Percentiles rank a stretch among this genome's conserved stretches.
Conservation (phyloP, 2,113 vertebrate genomes). For the Chascanopsetta lugubris region DNA sequence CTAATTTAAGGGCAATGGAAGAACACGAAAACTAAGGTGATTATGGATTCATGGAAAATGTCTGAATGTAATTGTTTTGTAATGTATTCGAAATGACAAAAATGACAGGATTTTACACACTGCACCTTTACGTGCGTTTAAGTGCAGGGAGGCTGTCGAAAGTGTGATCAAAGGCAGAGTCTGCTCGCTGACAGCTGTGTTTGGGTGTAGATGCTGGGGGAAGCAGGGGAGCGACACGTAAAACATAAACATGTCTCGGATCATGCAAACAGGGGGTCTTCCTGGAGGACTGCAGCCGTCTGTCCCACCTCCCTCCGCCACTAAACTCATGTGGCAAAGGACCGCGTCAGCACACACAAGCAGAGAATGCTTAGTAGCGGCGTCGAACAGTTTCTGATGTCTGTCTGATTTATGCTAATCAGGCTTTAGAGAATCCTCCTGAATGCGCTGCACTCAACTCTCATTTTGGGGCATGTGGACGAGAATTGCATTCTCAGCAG, state of each 20-base stretch:
- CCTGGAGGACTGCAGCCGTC: slow-evolving; percentile 2
- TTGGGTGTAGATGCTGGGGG: neutral
- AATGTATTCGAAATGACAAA: too few relatives aligned
- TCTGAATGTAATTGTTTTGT: too few relatives aligned
- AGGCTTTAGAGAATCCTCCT: slow-evolving; percentile 47
- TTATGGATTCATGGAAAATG: too few relatives aligned
- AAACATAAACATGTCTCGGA: neutral
- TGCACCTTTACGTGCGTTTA: neutral
- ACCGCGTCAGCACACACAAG: slow-evolving; percentile 66
- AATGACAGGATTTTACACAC: too few relatives aligned
- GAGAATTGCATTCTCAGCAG: slow-evolving; percentile 69
- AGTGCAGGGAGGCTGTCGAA: neutral
- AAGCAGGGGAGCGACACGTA: neutral
- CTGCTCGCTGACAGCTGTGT: neutral
- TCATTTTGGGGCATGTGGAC: slow-evolving; percentile 44
- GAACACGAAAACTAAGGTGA: too few relatives aligned
- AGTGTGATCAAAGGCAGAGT: neutral
- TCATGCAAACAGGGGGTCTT: slow-evolving; percentile 1
- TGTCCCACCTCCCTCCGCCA: slow-evolving; percentile 32
- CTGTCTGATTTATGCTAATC: slow-evolving; percentile 70
- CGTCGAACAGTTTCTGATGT: slow-evolving; percentile 45
- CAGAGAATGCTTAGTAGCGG: slow-evolving; percentile 32
- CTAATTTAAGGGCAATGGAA: too few relatives aligned
- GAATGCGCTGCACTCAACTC: slow-evolving; percentile 20
- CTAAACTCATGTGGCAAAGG: slow-evolving; percentile 42